phyloP scores from a whole-genome alignment of 1,140 invertebrate genomes.

The Dryas iulia region DNA sequence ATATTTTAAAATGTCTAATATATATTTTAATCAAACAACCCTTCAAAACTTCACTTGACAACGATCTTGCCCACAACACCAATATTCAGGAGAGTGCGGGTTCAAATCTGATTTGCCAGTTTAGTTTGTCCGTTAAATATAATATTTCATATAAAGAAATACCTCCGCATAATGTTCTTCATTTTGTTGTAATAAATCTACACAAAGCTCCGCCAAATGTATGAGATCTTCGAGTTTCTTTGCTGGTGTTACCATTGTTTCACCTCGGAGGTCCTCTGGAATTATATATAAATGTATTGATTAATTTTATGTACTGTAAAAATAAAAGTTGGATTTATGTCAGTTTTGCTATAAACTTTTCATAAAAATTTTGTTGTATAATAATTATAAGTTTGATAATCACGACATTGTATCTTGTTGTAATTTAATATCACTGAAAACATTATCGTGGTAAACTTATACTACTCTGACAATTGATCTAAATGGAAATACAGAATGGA shows the following conservation, averaged over 20 bases:
- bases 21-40: not conserved
- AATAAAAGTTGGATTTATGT: no score
- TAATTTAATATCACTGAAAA: no score
- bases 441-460: no score
- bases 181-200: conserved; percentile 98
- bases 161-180: conserved; percentile 99
- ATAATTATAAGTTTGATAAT: no score
- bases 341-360: no score
- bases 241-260: conserved; percentile 89
- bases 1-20: no score
- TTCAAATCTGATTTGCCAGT: not conserved
- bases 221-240: conserved; percentile 98
- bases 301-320: not conserved
- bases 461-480: no score
- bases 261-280: conserved; percentile 90
- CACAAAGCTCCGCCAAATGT: conserved; percentile 97
- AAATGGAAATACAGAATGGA: no score
- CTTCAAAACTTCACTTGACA: not conserved
- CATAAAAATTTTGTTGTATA: no score
- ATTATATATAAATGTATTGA: not conserved
- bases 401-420: no score
- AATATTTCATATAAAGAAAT: conserved; percentile 50
- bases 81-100: not conserved
- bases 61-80: not conserved
- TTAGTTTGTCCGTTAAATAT: not conserved